Evolutionary conservation across 2,113 vertebrate species (phyloP), one percentile per base, ranked within the genome.

Genomic region (Myotis brandtii): DNA sequence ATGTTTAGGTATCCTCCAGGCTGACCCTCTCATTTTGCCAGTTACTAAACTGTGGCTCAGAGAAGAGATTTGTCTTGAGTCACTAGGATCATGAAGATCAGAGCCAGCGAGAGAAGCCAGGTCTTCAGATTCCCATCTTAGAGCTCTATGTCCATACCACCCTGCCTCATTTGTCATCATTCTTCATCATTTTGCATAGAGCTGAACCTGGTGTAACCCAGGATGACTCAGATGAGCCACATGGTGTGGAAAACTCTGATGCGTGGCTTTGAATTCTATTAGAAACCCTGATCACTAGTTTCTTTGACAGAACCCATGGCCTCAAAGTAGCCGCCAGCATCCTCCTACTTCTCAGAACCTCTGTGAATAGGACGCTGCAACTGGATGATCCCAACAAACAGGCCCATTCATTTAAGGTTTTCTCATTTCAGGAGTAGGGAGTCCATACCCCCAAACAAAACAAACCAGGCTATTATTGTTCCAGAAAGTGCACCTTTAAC

Each of bases 211-310:
- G 25, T 32, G 72, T 85, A 91, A 75, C 46, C 69, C 46, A 89
- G 56, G 62, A 59, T 67, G 83, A 62, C 93, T 89, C 87, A 79
- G n/a, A 83, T 66, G 48, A 93, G 62, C 75, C 83, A 27, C 40
- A 13, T 6, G 32, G 34, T 34, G 14, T 62, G 32, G 73, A 30
- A 84, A 70, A 52, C 59, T 62, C 56, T 73, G 14, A 82, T 11
- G 76, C 72, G 14, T 37, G 80, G 46, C 64, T 27, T 75, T 73
- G 64, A 79, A 43, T 76, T n/a, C 67, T 86, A 40, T 50, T 56
- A 88, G 48, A 72, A 76, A 9, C 56, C 46, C 30, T 14, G 13
- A 17, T 54, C 43, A 34, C 23, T 52, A 64, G 14, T 66, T 77
- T 93, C 48, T 72, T 52, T 69, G 67, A 56, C 20, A 69, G 64